Base-by-base conservation (phyloP, 2,888 invertebrate species). In the Ectropis crepuscularia region DNA sequence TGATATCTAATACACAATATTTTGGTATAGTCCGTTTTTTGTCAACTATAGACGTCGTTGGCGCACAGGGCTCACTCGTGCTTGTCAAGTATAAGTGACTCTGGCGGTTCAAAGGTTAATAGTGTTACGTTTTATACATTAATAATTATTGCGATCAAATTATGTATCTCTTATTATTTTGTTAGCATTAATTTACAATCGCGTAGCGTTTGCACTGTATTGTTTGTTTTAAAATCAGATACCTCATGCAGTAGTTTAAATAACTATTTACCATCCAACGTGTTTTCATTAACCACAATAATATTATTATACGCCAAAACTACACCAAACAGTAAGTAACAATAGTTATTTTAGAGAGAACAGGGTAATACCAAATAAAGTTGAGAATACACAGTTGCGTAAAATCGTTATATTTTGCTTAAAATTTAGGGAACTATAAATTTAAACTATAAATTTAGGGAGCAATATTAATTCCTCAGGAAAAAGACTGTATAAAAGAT, bases 241-340 rank as follows among this genome's bases (percentile, higher is more conserved):
- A 41, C 16, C 16, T 0, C 39, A 10, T 51, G n/a, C 16, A 9
- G 5, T 41, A 6, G 9, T 16, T 41, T 41, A 16, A 41, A 38
- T 49, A 36, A 50, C 42, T 47, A 45, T 47, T 28, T n/a, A 16
- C 0, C 10, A 28, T 47, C 16, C 47, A 39, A 47, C 55, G 5
- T 47, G 47, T 47, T 47, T 55, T 28, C 39, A 37, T 46, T 54
- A 8, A 11, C 55, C 47, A 41, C 39, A 55, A 47, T 5, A 7
- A 28, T 38, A 55, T 41, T 39, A 55, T 47, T 38, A 11, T 10
- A 16, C 47, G 47, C 39, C 47, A 45, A 55, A 41, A n/a, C 39
- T 12, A 39, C 28, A 28, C 12, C n/a, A 12, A 0, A 7, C 10
- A 38, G 46, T 55, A n/a, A 55, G 28, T 41, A 55, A 45, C 38